Evolutionary conservation across 1,140 invertebrate genomes (phyloP), one percentile per base, ranked within the genome.

Genomic region (Cydia fagiglandana): DNA sequence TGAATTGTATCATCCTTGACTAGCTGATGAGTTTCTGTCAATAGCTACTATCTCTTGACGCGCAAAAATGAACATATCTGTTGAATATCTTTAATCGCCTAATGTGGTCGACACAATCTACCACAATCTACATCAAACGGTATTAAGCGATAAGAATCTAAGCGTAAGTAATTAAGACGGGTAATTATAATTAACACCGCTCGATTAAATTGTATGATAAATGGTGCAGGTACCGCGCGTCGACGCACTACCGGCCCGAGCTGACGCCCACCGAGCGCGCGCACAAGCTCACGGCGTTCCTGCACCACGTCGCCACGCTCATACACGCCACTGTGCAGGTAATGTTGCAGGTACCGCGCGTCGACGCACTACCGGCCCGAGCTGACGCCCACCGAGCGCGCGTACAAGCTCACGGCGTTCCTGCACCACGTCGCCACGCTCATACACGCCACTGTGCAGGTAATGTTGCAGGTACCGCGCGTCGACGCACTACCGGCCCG

Each of bases 331-430:
- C 97, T 61, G 97, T 98, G 76, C 95, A 97, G 95, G 95, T 95
- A 89, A 78, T 34, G 6, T 83, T 78, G 0, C 81, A 95, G 97
- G 84, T 98, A 98, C 88, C 95, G 98, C 64, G 97, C 98, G 15
- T 98, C 98, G 13, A 98, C 97, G 0, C 97, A 98, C 87, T 98
- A 98, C 90, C 94, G 97, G 83, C 97, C 98, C 0, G 98, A 99
- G 85, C 93, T 98, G 45, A 96, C 96, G 80, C 98, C 98, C 7
- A 97, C 96, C 38, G 98, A 99, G 88, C 94, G 98, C 64, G 97
- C 98, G 1, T 96, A 98, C 83, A 96, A 97, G 84, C 93, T 99
- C 20, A 98, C 97, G 0, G 95, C 97, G 12, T 96, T 99, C 87
- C 93, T 98, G 50, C 97, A 97, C 79, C 97, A 98, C 88, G 97